Conservation (phyloP, 1,140 invertebrate genomes). For the Drosophila willistoni region DNA sequence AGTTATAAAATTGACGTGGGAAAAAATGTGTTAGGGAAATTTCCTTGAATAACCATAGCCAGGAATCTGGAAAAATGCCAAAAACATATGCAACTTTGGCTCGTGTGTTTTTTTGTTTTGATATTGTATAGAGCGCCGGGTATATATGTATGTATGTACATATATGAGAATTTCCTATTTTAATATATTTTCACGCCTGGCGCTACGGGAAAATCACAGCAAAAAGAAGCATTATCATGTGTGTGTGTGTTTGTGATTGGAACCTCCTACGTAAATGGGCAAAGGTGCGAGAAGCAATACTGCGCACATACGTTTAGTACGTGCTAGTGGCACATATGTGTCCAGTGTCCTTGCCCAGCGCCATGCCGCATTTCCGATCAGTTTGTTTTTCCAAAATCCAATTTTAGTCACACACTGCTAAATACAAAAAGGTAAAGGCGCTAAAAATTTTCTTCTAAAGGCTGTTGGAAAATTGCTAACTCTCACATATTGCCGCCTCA, state of each 20-base stretch:
- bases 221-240: constrained; percentile 42
- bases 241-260: constrained; percentile 28
- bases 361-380: constrained; percentile 22
- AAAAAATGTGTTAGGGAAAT: constrained; percentile 54
- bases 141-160: constrained; percentile 1
- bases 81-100: constrained; percentile 75
- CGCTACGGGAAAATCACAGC: constrained; percentile 77
- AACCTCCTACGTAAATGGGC: constrained; percentile 24
- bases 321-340: constrained; percentile 59
- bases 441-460: constrained; percentile 21
- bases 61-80: constrained; percentile 42
- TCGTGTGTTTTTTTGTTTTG: constrained; percentile 68
- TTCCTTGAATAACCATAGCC: constrained; percentile 52
- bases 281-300: constrained; percentile 35
- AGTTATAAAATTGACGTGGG: constrained; percentile 71
- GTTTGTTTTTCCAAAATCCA: constrained; percentile 58
- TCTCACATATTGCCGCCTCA: not conserved
- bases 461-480: constrained; percentile 32
- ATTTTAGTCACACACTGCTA: constrained; percentile 13
- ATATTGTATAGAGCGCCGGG: constrained; percentile 51
- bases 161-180: constrained; percentile 64
- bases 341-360: constrained; percentile 20
- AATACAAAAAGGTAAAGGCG: constrained; percentile 19
- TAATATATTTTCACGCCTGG: constrained; percentile 55
- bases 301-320: constrained; percentile 71